Percentiles rank a stretch among this genome's conserved stretches.
These are phyloP conservation scores for Coreoperca whiteheadi DNA, from an alignment of 2,113 vertebrate species.

Conservation along the genomic window DNA sequence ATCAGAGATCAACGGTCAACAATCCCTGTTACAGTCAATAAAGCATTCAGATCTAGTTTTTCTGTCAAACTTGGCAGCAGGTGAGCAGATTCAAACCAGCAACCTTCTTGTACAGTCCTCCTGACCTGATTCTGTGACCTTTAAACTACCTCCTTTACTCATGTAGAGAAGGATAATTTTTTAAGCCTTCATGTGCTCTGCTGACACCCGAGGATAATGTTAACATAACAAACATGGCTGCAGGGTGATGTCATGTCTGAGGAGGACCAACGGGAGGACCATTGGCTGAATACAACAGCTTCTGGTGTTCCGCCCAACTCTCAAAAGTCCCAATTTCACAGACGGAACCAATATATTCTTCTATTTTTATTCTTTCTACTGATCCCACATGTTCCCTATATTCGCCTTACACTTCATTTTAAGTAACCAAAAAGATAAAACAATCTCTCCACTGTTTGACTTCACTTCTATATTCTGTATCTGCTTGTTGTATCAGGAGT, in stretches of 20 bases:
- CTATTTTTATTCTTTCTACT: conserved; percentile 38
- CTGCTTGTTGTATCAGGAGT: neutral
- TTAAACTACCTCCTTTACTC: conserved; percentile 1
- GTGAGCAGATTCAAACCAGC: conserved; percentile 9
- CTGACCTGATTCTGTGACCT: conserved; percentile 19
- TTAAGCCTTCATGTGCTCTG: conserved; percentile 67
- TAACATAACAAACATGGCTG: conserved; percentile 85
- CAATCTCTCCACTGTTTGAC: neutral
- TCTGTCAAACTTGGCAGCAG: neutral
- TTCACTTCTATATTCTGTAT: neutral
- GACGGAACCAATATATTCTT: conserved; percentile 15
- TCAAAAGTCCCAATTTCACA: conserved; percentile 25
- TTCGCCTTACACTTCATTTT: conserved; percentile 2
- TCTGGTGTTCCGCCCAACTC: conserved; percentile 53
- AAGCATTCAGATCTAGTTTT: neutral
- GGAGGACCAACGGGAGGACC: conserved; percentile 56
- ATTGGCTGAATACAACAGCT: conserved; percentile 31
- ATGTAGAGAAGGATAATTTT: neutral
- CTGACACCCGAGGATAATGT: conserved; percentile 75
- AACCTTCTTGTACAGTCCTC: neutral
- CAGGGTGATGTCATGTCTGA: conserved; percentile 88
- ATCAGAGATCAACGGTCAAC: neutral
- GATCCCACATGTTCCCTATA: conserved; percentile 39
- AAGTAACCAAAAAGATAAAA: conserved; percentile 14
- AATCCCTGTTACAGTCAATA: neutral